Conservation (phyloP, 2,113 vertebrate species). For the Diadophis punctatus region DNA sequence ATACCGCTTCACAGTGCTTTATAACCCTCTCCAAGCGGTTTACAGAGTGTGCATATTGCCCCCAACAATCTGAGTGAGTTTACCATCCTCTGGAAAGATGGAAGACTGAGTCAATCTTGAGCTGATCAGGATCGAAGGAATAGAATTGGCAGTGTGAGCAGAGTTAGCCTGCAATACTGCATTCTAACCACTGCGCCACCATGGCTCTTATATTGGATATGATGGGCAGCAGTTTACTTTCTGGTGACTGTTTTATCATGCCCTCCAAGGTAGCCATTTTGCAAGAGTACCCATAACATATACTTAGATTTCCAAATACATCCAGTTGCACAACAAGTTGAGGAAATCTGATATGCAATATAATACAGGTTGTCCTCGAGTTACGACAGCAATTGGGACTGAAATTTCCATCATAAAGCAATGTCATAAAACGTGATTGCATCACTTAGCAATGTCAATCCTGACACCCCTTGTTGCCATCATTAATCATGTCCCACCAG, state of each 20-base stretch:
- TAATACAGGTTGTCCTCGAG: neutral
- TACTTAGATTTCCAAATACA: neutral
- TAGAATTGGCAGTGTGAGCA: neutral
- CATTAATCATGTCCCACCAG: neutral
- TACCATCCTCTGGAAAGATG: neutral
- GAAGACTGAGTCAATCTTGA: neutral
- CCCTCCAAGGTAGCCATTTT: neutral
- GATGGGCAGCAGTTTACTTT: neutral
- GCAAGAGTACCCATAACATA: neutral
- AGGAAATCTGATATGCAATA: neutral
- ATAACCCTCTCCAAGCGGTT: neutral
- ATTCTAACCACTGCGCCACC: neutral
- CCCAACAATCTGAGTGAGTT: neutral
- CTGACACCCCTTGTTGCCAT: neutral
- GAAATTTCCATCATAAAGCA: neutral
- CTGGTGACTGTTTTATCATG: neutral
- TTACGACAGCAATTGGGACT: neutral
- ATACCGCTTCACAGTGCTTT: too few species aligned
- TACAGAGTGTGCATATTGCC: neutral
- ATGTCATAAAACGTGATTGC: neutral
- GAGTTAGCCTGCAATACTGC: neutral
- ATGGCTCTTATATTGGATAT: neutral
- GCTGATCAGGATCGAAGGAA: neutral
- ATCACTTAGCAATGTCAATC: neutral
- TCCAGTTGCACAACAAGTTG: neutral